Conservation (phyloP, 2,888 invertebrate species). For the Orthosia gracilis region DNA sequence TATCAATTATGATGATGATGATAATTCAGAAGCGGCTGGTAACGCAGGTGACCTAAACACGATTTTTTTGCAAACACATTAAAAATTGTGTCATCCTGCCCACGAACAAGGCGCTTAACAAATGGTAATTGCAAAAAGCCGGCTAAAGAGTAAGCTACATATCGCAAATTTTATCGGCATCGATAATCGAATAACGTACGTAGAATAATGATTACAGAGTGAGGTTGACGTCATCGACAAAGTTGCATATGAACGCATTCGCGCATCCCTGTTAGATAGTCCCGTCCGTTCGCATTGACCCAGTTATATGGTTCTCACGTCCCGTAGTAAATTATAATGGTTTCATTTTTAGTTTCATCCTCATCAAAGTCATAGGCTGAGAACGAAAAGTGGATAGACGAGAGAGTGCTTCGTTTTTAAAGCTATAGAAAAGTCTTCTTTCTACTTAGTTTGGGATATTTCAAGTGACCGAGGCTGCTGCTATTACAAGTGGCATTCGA, state of each 20-base stretch:
- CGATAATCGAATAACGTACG: constrained; percentile 46
- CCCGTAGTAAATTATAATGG: not conserved
- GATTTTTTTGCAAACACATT: not conserved
- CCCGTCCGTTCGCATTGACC: constrained; percentile 67
- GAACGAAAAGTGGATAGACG: no score
- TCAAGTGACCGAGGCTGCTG: no score
- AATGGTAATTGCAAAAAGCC: not conserved
- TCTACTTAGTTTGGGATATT: no score
- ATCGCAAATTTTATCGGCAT: constrained; percentile 25
- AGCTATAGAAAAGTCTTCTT: no score
- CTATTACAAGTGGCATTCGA: no score
- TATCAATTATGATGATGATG: no score
- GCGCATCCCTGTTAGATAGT: constrained; percentile 62
- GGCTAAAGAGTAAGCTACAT: constrained; percentile 14
- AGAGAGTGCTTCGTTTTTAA: no score
- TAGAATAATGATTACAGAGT: constrained; percentile 22
- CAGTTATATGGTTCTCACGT: constrained; percentile 58
- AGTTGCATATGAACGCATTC: constrained; percentile 34
- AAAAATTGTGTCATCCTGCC: not conserved
- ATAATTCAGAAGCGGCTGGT: not conserved
- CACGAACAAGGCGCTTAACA: constrained; percentile 7
- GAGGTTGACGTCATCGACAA: constrained; percentile 40
- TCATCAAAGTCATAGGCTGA: no score
- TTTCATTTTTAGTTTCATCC: not conserved
- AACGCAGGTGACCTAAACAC: not conserved